phyloP scores from a whole-genome alignment of 2,797 vertebrate species.

The Cryptoprocta ferox region DNA sequence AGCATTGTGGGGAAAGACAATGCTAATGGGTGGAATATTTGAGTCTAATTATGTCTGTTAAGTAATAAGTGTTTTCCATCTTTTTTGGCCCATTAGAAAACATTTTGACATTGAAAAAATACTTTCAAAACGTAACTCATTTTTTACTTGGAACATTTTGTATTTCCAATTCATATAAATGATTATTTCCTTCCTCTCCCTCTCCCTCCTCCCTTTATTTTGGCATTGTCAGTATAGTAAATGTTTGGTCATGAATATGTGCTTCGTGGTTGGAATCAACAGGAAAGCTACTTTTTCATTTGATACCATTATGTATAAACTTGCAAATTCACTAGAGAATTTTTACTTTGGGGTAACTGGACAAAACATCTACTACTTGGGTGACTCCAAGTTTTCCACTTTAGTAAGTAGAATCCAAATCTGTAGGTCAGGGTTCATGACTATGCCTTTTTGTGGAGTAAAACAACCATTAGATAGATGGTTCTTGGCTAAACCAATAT shows the following conservation, averaged over 20 bases:
- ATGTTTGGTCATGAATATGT: constrained; percentile 27
- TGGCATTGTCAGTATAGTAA: constrained; percentile 46
- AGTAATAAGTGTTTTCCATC: constrained; percentile 46
- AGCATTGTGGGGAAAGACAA: neutral
- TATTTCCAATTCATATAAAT: constrained; percentile 50
- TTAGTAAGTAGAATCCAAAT: neutral
- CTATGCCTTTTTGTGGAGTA: neutral
- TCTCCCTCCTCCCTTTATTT: neutral
- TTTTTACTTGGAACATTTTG: constrained; percentile 57
- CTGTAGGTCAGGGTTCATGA: neutral
- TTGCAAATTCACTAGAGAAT: neutral
- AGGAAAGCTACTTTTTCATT: neutral
- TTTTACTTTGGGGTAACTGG: constrained; percentile 34
- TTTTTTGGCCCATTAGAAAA: constrained; percentile 37
- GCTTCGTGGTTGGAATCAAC: constrained; percentile 34
- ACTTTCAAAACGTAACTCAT: constrained; percentile 23
- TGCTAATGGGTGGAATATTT: neutral
- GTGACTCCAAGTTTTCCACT: neutral
- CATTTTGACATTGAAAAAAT: constrained; percentile 53
- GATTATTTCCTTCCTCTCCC: constrained; percentile 60
- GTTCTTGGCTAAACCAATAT: neutral
- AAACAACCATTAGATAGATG: neutral
- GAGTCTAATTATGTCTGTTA: constrained; percentile 41
- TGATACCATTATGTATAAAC: neutral
- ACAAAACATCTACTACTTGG: neutral